Base-by-base conservation (phyloP, 2,797 vertebrate genomes). In the Sebastes diaconus region DNA sequence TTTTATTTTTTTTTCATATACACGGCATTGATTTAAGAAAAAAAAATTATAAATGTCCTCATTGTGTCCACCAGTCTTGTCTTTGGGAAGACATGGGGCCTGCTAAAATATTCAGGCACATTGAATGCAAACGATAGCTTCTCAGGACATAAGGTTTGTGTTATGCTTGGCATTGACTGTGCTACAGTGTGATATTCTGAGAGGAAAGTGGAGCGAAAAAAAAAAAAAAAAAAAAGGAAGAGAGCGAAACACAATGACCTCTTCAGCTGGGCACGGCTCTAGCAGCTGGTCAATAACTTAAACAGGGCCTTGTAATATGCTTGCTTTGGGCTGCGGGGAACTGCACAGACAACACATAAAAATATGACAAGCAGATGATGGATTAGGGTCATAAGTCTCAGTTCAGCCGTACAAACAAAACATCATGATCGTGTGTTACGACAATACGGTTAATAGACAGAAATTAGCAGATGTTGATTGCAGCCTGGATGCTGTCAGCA, bases 241-340 rank as follows among this genome's bases (percentile, higher is more conserved):
- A 74, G 81, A 61, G 94, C 91, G 86, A 94, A 94, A 93, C 91
- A 95, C 95, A 96, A 96, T 96, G 96, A 95, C 95, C 96, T 96
- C 96, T 97, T 96, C 96, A 96, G 96, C 91, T 83, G 94, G 96
- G 95, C 93, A 95, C 86, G 88, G 90, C 88, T 90, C 79, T 64
- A 92, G 95, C 97, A 97, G 97, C 97, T 98, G 97, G 95, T 93
- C 96, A 95, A 96, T 97, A 96, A 96, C 96, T 98, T 97, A 96
- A 94, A 93, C 80, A 73, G 88, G 90, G 94, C 93, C 96, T 96
- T 96, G 94, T 95, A 96, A 95, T 94, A 92, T n/a, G 88, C 94
- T 96, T 93, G 94, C 90, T 91, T 92, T 94, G 92, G 84, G 80
- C 94, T 95, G 87, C 89, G 87, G 94, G 96, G 94, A 96, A 90